Conservation (phyloP, 2,113 vertebrate genomes). For the Stercorarius parasiticus region DNA sequence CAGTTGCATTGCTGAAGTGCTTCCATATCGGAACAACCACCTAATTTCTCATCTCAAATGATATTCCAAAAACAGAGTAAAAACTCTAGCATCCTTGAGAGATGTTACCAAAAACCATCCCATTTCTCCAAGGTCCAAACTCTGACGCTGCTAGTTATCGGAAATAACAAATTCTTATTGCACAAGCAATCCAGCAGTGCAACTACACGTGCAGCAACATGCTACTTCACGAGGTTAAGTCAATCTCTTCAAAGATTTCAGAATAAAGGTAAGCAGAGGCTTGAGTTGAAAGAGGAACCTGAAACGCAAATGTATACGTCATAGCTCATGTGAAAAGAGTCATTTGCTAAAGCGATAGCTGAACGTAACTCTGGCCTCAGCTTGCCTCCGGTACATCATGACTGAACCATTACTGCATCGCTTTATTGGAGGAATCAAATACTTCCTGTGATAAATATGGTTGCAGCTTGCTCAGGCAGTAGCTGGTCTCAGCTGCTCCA, state of each 20-base stretch:
- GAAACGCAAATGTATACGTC: fast-evolving
- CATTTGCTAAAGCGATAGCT: not conserved
- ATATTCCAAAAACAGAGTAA: not conserved
- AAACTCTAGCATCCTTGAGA: not conserved
- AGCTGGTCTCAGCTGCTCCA: not conserved
- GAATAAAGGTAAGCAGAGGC: not conserved
- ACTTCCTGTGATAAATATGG: not conserved
- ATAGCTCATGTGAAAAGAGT: too few species aligned
- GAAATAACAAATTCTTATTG: not conserved
- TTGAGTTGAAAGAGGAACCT: not conserved
- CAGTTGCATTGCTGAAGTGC: not conserved
- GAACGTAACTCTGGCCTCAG: not conserved
- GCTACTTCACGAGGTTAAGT: fast-evolving
- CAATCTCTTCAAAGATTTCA: not conserved
- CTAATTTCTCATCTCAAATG: not conserved
- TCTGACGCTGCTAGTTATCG: not conserved
- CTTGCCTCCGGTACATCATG: not conserved
- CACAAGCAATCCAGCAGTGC: not conserved
- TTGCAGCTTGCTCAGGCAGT: not conserved
- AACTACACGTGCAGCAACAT: not conserved
- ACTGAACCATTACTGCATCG: not conserved
- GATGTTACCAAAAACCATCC: fast-evolving
- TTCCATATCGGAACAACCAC: not conserved
- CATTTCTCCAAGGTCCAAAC: not conserved
- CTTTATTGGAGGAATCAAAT: not conserved